phyloP scores from a whole-genome alignment of 2,888 invertebrate species.

The Exephanes ischioxanthus region DNA sequence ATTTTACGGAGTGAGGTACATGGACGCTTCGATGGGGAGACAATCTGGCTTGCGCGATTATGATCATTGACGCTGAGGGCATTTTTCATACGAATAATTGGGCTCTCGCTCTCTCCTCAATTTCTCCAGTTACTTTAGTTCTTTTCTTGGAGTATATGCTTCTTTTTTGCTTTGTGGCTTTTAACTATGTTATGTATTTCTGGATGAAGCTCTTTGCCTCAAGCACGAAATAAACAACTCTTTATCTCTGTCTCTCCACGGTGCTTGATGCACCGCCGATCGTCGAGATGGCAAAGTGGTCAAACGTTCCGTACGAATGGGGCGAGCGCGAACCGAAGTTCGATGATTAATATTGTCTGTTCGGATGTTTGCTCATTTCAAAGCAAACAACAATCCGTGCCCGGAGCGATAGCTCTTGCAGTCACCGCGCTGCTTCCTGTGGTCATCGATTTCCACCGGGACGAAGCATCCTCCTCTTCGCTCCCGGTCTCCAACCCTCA shows the following conservation, averaged over 20 bases:
- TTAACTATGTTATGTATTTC: too few relatives aligned
- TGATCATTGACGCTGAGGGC: too few relatives aligned
- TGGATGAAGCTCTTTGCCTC: too few relatives aligned
- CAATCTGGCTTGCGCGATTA: too few relatives aligned
- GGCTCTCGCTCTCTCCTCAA: too few relatives aligned
- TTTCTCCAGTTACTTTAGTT: too few relatives aligned
- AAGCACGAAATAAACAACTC: too few relatives aligned
- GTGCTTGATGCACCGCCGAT: neutral
- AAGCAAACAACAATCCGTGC: slow-evolving; percentile 57
- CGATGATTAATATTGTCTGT: slow-evolving; percentile 61
- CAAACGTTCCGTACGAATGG: slow-evolving; percentile 25
- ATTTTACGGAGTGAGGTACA: neutral
- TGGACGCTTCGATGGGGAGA: neutral
- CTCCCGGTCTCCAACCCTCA: neutral
- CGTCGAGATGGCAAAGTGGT: neutral
- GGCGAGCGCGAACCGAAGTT: slow-evolving; percentile 18
- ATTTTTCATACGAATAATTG: too few relatives aligned
- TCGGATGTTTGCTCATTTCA: slow-evolving; percentile 54
- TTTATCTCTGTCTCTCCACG: neutral
- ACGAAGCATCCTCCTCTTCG: neutral
- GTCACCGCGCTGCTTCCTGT: slow-evolving; percentile 54
- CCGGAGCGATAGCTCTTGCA: slow-evolving; percentile 43
- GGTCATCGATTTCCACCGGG: slow-evolving; percentile 55
- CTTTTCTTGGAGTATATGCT: too few relatives aligned
- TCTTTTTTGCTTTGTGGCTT: too few relatives aligned